phyloP scores from a whole-genome alignment of 35 echinoderm and acorn worm genomes.

The Patiria miniata region DNA sequence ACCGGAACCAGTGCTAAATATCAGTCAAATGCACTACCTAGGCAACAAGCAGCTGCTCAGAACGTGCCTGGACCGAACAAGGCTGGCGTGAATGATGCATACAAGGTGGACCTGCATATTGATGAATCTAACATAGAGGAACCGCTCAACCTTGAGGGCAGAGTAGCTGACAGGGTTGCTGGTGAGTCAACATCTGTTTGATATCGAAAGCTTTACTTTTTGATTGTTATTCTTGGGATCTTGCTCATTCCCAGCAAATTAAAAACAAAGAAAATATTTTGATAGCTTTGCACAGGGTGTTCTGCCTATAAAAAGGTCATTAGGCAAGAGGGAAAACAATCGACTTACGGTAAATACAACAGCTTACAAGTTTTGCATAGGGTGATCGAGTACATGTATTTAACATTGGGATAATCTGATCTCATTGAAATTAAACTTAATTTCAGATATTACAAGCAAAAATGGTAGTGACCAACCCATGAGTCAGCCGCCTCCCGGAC shows the following conservation, averaged over 20 bases:
- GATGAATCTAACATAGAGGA: slow-evolving; percentile 50
- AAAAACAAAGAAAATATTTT: too few relatives aligned
- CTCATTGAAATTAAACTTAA: too few relatives aligned
- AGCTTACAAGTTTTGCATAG: too few relatives aligned
- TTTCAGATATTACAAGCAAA: slow-evolving; percentile 23
- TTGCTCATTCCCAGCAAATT: too few relatives aligned
- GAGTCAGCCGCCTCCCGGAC: slow-evolving; percentile 29
- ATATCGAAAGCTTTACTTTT: too few relatives aligned
- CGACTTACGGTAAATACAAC: too few relatives aligned
- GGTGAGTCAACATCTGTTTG: slow-evolving; percentile 40
- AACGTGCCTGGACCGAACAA: not conserved
- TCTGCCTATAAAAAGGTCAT: too few relatives aligned
- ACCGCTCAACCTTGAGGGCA: slow-evolving; percentile 35
- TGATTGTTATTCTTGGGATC: too few relatives aligned
- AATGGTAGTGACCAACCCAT: not conserved
- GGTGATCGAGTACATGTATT: too few relatives aligned
- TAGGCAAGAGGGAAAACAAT: too few relatives aligned
- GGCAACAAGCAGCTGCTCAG: slow-evolving; percentile 33
- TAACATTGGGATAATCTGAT: too few relatives aligned
- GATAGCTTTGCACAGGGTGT: too few relatives aligned
- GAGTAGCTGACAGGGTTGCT: slow-evolving; percentile 34
- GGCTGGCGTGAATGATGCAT: not conserved
- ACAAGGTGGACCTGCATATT: slow-evolving; percentile 57
- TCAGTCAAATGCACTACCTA: slow-evolving; percentile 40
- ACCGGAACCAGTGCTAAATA: slow-evolving; percentile 27